Evolutionary conservation across 1,140 invertebrate species (phyloP).

Genomic region (Drosophila virilis): DNA sequence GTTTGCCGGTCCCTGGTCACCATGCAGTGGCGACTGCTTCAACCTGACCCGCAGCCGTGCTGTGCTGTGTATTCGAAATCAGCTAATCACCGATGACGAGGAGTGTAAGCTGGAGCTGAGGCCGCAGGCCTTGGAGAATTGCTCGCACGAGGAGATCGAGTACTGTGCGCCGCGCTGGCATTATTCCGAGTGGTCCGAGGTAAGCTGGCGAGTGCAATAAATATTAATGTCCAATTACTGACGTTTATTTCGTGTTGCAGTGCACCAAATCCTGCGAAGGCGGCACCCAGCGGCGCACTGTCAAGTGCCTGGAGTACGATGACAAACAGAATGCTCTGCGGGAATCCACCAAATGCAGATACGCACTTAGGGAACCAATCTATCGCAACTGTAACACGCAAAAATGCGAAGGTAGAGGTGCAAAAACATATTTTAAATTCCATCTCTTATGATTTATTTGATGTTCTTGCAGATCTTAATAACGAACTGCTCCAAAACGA

Average conservation of each 20-base stretch:
- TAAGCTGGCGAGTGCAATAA: conserved; percentile 49
- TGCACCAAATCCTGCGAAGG: conserved; percentile 87
- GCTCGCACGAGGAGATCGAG: conserved; percentile 84
- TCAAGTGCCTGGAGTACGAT: conserved; percentile 87
- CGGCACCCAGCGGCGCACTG: conserved; percentile 87
- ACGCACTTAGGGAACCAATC: conserved; percentile 85
- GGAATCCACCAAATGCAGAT: conserved; percentile 85
- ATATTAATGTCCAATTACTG: neutral
- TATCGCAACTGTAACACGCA: conserved; percentile 87
- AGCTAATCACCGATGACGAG: conserved; percentile 81
- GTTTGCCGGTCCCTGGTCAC: conserved; percentile 89
- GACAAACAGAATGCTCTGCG: conserved; percentile 78
- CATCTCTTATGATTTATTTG: neutral
- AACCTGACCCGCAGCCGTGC: conserved; percentile 84
- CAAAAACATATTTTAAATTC: neutral
- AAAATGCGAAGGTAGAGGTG: conserved; percentile 84
- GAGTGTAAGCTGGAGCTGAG: conserved; percentile 78
- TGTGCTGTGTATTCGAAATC: conserved; percentile 85
- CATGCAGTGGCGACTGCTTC: conserved; percentile 85
- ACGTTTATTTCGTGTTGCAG: conserved; percentile 60
- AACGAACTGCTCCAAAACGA: conserved; percentile 72
- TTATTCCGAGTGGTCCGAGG: conserved; percentile 87
- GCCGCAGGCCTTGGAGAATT: conserved; percentile 69
- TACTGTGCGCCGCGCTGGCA: conserved; percentile 87
- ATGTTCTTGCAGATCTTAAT: conserved; percentile 49